Evolutionary conservation across 2,113 vertebrate genomes (phyloP), one percentile per base, ranked within the genome.

Genomic region (Perca flavescens): DNA sequence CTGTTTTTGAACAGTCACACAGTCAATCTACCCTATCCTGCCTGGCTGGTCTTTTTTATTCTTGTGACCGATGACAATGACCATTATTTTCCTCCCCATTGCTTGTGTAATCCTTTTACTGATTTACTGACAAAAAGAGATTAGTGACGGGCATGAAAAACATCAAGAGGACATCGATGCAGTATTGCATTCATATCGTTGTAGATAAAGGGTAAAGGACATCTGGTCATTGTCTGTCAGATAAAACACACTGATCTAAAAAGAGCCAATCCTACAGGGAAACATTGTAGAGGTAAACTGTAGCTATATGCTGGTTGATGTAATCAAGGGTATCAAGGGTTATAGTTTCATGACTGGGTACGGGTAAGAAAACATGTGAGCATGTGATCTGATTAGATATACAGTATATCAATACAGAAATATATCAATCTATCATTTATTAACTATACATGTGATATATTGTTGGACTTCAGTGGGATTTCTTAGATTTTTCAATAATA

Each of bases 1-100:
- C 28, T 91, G 90, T 91, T 92, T 92, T 90, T 88, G 67, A 93
- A 94, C 86, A 86, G 85, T 90, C 90, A 80, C 87, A 84, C 84
- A 70, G 88, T 88, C 80, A 68, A 68, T 89, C 60, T 75, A 87
- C 86, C 86, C 78, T 60, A 60, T 83, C 68, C 80, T 74, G 80
- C 79, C 76, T 78, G 56, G 82, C 85, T 92, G 85, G 60, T 73
- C 84, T 84, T 86, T 86, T 65, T 87, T 68, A 86, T 90, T 70
- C 76, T 87, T 67, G 21, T 40, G 9, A 82, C 54, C 73, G 11
- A 43, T 7, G 3, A 47, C 72, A 65, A 65, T 43, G 17, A 43
- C 63, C 58, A 78, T 82, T 79, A 53, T 74, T 77, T 81, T 54
- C 65, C 67, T 64, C 17, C 53, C 40, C 36, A 10, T 43, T 65